A percentile compares a stretch with the other conserved stretches of the same genome.
phyloP scores from a whole-genome alignment of 1,140 invertebrate genomes.

The Pseudomyrmex dendroicus region DNA sequence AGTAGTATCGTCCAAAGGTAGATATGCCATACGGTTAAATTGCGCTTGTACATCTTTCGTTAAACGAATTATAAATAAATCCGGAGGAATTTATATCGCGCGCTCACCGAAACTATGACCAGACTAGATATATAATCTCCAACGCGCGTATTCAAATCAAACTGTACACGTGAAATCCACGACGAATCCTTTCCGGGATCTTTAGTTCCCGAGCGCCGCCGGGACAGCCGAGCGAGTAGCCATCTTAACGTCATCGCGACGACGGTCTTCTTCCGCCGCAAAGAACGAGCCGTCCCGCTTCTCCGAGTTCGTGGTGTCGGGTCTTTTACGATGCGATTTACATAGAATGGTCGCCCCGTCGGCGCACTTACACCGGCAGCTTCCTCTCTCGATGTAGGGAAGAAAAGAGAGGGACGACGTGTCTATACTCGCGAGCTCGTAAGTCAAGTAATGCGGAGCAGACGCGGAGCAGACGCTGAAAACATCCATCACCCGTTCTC shows the following conservation, averaged over 20 bases:
- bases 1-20: slow-evolving; percentile 4
- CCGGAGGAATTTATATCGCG: too few relatives aligned
- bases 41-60: background rate
- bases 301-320: slow-evolving; percentile 75
- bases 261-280: slow-evolving; percentile 22
- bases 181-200: background rate
- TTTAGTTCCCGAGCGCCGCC: background rate
- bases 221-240: slow-evolving; percentile 3
- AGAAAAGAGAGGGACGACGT: slow-evolving; percentile 53
- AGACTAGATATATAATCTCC: background rate
- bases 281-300: slow-evolving; percentile 54
- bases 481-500: slow-evolving; percentile 84
- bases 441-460: slow-evolving; percentile 83
- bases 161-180: background rate
- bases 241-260: slow-evolving; percentile 35
- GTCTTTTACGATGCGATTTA: slow-evolving; percentile 83
- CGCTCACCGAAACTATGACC: too few relatives aligned
- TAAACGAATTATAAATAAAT: background rate
- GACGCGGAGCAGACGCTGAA: slow-evolving; percentile 85
- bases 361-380: slow-evolving; percentile 74
- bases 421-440: slow-evolving; percentile 74
- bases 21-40: slow-evolving; percentile 1
- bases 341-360: slow-evolving; percentile 82
- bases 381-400: slow-evolving; percentile 69
- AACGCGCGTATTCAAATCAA: background rate